These are phyloP conservation scores for Heliconius eleuchia DNA, from an alignment of 1,140 invertebrate species.

Conservation along the genomic window DNA sequence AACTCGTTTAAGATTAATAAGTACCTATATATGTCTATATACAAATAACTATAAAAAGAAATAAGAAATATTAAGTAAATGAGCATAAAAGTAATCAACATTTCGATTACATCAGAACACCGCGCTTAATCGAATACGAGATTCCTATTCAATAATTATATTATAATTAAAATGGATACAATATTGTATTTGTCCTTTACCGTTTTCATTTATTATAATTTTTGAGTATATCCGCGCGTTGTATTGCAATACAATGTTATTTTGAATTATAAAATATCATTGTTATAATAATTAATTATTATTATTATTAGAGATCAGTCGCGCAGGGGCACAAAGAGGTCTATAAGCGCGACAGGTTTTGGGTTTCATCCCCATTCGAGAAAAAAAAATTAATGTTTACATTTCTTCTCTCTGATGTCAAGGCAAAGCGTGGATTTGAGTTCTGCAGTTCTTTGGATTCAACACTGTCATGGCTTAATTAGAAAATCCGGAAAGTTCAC, in stretches of 20 bases:
- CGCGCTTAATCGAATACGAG: neutral
- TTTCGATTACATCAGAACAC: conserved; percentile 4
- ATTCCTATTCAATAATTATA: conserved; percentile 2
- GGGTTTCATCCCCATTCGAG: no score
- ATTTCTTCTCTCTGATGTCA: no score
- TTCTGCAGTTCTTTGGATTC: neutral
- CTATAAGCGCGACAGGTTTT: no score
- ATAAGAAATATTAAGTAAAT: neutral
- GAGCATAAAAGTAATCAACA: neutral
- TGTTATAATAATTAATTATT: no score
- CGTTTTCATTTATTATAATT: neutral
- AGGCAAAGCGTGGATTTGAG: no score
- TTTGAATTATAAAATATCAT: neutral
- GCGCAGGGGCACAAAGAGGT: no score
- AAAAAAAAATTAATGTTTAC: no score
- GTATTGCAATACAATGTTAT: neutral
- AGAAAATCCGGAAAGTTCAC: no score
- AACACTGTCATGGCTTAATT: neutral
- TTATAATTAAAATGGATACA: neutral
- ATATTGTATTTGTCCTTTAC: conserved; percentile 2
- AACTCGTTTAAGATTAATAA: no score
- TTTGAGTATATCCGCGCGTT: neutral
- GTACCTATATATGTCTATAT: neutral
- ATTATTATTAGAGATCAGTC: no score
- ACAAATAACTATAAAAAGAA: neutral